Evolutionary conservation across 64 coral and sea anemone species (phyloP).

Genomic region (Platygyra sinensis): DNA sequence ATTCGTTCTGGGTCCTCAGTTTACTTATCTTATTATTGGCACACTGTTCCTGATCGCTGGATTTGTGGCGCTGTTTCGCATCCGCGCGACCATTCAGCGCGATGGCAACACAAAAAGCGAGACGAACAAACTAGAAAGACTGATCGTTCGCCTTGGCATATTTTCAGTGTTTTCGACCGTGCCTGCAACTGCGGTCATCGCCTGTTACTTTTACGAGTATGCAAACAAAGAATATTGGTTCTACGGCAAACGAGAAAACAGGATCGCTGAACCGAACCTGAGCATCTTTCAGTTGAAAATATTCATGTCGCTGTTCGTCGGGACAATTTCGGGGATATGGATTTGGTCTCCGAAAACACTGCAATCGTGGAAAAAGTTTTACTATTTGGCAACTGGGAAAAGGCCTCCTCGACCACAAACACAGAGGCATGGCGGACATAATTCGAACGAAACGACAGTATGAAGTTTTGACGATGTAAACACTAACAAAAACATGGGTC

Average conservation of each 20-base stretch:
- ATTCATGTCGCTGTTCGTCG: conserved; percentile 96
- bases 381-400: conserved; percentile 51
- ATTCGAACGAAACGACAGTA: conserved; percentile 63
- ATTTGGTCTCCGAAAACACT: conserved; percentile 87
- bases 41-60: conserved; percentile 94
- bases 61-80: conserved; percentile 86
- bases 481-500: too few relatives aligned
- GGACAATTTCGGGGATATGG: conserved; percentile 94
- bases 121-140: conserved; percentile 88
- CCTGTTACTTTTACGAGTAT: conserved; percentile 95
- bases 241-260: conserved; percentile 69
- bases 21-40: conserved; percentile 99
- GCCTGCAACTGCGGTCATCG: conserved; percentile 81
- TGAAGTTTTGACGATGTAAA: neutral
- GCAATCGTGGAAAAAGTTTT: conserved; percentile 82
- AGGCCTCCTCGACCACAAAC: conserved; percentile 25
- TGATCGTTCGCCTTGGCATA: conserved; percentile 93
- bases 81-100: conserved; percentile 69
- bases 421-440: conserved; percentile 13
- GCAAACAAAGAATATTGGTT: conserved; percentile 97
- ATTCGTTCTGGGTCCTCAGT: conserved; percentile 97
- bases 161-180: conserved; percentile 89
- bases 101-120: conserved; percentile 55
- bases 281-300: conserved; percentile 88
- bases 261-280: conserved; percentile 80